Evolutionary conservation across 2,797 vertebrate genomes (phyloP).

Genomic region (Semotilus atromaculatus): DNA sequence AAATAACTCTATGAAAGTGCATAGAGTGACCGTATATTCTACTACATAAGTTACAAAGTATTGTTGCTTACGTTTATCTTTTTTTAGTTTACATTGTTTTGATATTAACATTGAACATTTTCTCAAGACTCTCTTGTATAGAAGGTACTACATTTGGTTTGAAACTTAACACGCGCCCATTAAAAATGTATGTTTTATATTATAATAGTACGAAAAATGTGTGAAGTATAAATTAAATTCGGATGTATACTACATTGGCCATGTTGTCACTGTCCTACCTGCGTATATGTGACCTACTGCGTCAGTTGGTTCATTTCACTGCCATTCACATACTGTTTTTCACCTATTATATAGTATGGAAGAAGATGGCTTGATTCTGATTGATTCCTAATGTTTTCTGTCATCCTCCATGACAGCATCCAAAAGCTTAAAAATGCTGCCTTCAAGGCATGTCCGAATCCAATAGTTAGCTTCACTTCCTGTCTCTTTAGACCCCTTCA

Average conservation of each 20-base stretch:
- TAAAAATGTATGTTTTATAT: neutral
- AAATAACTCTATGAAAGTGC: neutral
- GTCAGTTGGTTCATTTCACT: neutral
- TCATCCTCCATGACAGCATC: too few relatives aligned
- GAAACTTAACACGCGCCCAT: neutral
- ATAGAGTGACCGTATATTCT: neutral
- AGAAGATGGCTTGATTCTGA: neutral
- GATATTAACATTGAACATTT: neutral
- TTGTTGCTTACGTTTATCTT: neutral
- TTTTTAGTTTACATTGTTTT: neutral
- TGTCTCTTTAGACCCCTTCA: too few relatives aligned
- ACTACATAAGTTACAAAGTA: neutral
- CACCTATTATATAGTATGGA: neutral
- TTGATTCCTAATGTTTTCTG: too few relatives aligned
- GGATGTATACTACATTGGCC: neutral
- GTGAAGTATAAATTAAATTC: neutral
- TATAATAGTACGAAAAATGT: neutral
- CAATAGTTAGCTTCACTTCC: too few relatives aligned
- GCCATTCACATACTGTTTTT: neutral
- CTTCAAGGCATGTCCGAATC: too few relatives aligned
- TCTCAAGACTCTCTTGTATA: neutral
- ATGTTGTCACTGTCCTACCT: neutral
- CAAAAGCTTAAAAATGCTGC: too few relatives aligned
- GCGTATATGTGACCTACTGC: neutral
- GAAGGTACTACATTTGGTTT: neutral